These are phyloP conservation scores for Ophthalmolycus amberensis DNA, from an alignment of 2,113 vertebrate genomes.

Conservation along the genomic window DNA sequence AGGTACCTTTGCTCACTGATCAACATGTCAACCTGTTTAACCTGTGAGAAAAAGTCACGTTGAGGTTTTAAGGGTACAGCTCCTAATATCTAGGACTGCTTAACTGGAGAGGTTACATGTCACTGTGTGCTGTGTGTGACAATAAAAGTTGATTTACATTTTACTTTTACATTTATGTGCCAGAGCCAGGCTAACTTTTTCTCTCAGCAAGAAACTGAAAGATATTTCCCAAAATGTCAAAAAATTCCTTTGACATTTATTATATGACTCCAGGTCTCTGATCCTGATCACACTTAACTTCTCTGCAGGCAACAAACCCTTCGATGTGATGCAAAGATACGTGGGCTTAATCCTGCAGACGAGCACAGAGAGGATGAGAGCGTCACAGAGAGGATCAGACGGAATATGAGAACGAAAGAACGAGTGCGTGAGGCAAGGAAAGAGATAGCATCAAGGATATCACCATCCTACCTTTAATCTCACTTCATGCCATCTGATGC, in stretches of 20 bases:
- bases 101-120: background rate
- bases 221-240: constrained; percentile 8
- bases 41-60: background rate
- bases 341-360: background rate
- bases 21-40: background rate
- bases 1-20: background rate
- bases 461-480: constrained; percentile 8
- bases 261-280: background rate
- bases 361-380: constrained; percentile 8
- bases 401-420: background rate
- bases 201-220: background rate
- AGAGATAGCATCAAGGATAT: background rate
- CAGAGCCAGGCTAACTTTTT: background rate
- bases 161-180: background rate
- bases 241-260: background rate
- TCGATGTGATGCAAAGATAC: constrained; percentile 8
- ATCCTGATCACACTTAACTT: background rate
- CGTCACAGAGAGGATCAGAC: constrained; percentile 28
- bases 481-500: background rate
- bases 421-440: background rate
- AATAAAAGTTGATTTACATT: too few relatives aligned
- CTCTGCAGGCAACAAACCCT: constrained; percentile 1
- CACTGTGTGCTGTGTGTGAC: background rate
- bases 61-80: too few relatives aligned
- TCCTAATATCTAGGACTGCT: too few relatives aligned